These are phyloP conservation scores for Dendrocopos noguchii DNA, from an alignment of 2,113 vertebrate species.

Conservation along the genomic window DNA sequence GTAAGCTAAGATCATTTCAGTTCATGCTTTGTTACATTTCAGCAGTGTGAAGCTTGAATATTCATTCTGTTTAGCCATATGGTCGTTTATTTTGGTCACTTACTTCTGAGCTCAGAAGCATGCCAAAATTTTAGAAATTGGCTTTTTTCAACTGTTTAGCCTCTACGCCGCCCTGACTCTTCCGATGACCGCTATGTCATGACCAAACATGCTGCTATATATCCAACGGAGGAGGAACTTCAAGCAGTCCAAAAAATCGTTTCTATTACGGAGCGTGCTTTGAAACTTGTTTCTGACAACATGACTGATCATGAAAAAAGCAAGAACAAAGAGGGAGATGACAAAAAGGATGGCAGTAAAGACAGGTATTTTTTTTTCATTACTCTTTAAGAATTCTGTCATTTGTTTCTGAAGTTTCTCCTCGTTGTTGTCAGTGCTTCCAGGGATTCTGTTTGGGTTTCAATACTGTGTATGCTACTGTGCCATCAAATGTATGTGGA, in stretches of 20 bases:
- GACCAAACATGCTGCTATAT: conserved; percentile 97
- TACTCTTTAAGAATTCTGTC: not conserved
- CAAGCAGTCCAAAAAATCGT: conserved; percentile 99
- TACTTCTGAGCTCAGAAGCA: not conserved
- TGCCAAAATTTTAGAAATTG: not conserved
- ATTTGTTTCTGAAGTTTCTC: not conserved
- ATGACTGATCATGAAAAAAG: conserved; percentile 91
- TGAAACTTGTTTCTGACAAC: conserved; percentile 96
- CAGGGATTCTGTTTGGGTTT: not conserved
- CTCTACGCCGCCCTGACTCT: conserved; percentile 94
- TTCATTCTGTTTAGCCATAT: not conserved
- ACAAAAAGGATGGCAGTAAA: conserved; percentile 90
- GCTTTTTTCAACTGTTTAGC: conserved; percentile 71
- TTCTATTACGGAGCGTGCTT: conserved; percentile 95
- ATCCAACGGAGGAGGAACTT: conserved; percentile 96
- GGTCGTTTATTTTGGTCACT: not conserved
- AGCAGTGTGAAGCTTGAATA: not conserved
- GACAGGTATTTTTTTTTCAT: conserved; percentile 78
- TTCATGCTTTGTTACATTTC: not conserved
- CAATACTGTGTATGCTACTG: not conserved
- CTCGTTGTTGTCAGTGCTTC: not conserved
- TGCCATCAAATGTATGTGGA: not conserved
- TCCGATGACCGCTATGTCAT: conserved; percentile 98
- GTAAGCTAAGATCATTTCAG: not conserved
- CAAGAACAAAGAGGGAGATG: conserved; percentile 88